Percentiles rank a stretch among this genome's conserved stretches.
phyloP scores from a whole-genome alignment of 2,888 invertebrate species.

The Synergus itoensis region DNA sequence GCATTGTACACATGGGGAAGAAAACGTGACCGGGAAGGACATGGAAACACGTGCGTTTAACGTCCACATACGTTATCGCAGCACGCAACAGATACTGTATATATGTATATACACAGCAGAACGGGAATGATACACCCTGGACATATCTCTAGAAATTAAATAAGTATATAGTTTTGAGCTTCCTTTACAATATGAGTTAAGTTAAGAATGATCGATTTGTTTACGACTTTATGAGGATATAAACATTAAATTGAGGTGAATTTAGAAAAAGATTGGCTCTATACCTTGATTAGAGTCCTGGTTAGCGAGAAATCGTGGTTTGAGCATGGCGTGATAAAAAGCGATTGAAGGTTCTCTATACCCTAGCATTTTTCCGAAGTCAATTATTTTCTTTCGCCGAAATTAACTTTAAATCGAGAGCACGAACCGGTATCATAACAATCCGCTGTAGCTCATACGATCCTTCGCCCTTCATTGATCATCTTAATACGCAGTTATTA shows the following conservation, averaged over 20 bases:
- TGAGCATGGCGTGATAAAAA: slow-evolving; percentile 68
- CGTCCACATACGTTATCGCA: slow-evolving; percentile 14
- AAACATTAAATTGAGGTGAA: neutral
- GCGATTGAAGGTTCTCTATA: slow-evolving; percentile 66
- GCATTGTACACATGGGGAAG: neutral
- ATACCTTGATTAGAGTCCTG: slow-evolving; percentile 19
- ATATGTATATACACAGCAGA: neutral
- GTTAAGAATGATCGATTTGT: no score
- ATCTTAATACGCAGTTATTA: slow-evolving; percentile 54
- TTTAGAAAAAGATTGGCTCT: slow-evolving; percentile 6
- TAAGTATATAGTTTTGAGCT: no score
- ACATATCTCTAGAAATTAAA: no score
- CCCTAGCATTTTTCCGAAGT: slow-evolving; percentile 58
- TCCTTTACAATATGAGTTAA: no score
- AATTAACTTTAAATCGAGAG: slow-evolving; percentile 73
- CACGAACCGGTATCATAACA: slow-evolving; percentile 53
- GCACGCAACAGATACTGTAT: neutral
- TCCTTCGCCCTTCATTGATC: slow-evolving; percentile 46
- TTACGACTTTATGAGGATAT: no score
- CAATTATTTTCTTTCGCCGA: slow-evolving; percentile 74
- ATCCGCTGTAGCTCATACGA: slow-evolving; percentile 17
- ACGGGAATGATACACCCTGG: no score
- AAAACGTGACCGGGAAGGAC: slow-evolving; percentile 11
- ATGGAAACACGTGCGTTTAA: slow-evolving; percentile 31
- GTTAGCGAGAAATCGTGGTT: neutral